These are phyloP conservation scores for Apostichopus californicus DNA, from an alignment of 35 echinoderm and acorn worm genomes.

Conservation along the genomic window DNA sequence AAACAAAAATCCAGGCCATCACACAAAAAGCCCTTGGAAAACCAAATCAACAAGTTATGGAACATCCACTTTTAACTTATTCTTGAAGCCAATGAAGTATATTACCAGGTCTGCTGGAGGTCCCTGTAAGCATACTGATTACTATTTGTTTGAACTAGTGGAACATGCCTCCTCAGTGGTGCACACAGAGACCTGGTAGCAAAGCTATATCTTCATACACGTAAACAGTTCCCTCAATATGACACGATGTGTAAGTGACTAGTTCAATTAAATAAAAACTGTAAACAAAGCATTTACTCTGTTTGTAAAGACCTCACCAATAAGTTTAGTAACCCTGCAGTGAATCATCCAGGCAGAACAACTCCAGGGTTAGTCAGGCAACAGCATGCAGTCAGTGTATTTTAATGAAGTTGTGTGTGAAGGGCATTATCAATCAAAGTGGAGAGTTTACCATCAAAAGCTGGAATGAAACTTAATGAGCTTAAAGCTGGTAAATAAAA, in stretches of 20 bases:
- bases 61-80: too few relatives aligned
- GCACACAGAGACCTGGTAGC: background rate
- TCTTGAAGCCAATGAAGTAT: too few relatives aligned
- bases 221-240: background rate
- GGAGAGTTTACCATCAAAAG: background rate
- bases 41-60: too few relatives aligned
- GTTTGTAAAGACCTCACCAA: background rate
- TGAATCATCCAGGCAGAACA: background rate
- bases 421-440: conserved; percentile 13
- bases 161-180: background rate
- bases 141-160: background rate
- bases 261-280: background rate
- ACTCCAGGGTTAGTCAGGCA: background rate
- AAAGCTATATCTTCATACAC: background rate
- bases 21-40: too few relatives aligned
- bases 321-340: background rate
- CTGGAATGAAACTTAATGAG: conserved; percentile 1
- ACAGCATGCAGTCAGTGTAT: background rate
- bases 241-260: background rate
- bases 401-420: background rate
- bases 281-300: background rate
- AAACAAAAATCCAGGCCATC: too few relatives aligned
- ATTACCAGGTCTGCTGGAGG: background rate
- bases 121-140: background rate
- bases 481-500: background rate